Conservation (phyloP, 2,113 vertebrate genomes). For the Aix galericulata region DNA sequence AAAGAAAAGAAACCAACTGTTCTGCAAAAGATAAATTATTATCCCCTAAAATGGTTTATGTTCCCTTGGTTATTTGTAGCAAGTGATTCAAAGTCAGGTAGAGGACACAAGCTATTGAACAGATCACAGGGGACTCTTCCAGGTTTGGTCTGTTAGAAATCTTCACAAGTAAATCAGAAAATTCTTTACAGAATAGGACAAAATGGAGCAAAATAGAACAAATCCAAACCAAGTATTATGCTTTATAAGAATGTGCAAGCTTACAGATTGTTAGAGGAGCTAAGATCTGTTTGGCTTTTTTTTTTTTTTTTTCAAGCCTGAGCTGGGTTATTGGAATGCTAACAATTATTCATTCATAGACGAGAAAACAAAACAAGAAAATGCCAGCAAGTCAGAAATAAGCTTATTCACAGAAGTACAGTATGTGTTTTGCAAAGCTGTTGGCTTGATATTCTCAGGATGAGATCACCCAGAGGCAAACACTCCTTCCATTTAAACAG, state of each 20-base stretch:
- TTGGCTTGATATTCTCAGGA: background rate
- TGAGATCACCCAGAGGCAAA: background rate
- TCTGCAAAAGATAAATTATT: conserved; percentile 63
- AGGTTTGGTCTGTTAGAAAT: conserved; percentile 54
- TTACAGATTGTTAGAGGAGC: background rate
- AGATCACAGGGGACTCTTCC: conserved; percentile 49
- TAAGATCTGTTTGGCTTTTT: background rate
- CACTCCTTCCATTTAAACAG: background rate
- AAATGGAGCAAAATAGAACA: background rate
- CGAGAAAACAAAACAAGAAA: background rate
- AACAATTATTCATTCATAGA: background rate
- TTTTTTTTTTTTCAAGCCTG: background rate
- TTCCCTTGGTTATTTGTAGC: conserved; percentile 52
- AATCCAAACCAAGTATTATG: conserved; percentile 29
- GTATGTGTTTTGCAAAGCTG: background rate
- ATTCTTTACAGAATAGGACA: background rate
- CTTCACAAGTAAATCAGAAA: conserved; percentile 21
- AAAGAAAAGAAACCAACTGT: conserved; percentile 56
- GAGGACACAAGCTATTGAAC: conserved; percentile 66
- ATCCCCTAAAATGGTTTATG: conserved; percentile 68
- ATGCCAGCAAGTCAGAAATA: background rate
- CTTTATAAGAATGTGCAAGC: background rate
- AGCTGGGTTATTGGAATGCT: background rate
- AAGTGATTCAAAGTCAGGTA: conserved; percentile 70
- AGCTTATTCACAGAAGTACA: background rate